Conservation (phyloP, 2,113 vertebrate species). For the Lophura nycthemera region DNA sequence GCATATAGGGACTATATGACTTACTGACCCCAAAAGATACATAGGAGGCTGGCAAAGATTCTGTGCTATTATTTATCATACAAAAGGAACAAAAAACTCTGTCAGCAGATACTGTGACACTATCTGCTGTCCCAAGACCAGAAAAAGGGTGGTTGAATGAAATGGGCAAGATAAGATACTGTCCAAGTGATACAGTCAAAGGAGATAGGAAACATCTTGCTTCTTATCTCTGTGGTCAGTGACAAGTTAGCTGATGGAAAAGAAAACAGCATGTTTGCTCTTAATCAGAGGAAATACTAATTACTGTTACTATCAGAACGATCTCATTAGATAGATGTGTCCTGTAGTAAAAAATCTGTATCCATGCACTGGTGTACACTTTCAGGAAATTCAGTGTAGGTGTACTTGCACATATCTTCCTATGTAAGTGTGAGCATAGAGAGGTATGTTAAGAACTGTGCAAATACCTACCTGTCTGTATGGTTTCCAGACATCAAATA, state of each 20-base stretch:
- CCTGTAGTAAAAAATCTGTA: neutral
- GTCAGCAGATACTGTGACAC: neutral
- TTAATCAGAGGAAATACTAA: neutral
- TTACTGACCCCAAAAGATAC: accelerated
- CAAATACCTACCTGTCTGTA: neutral
- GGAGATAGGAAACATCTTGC: accelerated
- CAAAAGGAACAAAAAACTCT: neutral
- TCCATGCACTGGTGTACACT: neutral
- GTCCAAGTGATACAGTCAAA: neutral
- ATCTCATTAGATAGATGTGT: neutral
- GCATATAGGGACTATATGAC: neutral
- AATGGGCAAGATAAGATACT: neutral
- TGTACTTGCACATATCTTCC: neutral
- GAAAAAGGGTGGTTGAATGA: neutral
- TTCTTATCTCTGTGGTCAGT: accelerated
- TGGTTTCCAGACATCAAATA: neutral
- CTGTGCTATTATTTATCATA: neutral
- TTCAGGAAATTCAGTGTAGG: neutral
- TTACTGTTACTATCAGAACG: neutral
- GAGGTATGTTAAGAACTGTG: neutral
- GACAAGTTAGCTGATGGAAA: neutral
- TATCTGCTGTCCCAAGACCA: accelerated
- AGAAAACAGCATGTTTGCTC: neutral
- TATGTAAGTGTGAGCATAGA: neutral
- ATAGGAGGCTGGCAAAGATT: neutral